Base-by-base conservation (phyloP, 2,113 vertebrate species). In the Amphiprion ocellaris region DNA sequence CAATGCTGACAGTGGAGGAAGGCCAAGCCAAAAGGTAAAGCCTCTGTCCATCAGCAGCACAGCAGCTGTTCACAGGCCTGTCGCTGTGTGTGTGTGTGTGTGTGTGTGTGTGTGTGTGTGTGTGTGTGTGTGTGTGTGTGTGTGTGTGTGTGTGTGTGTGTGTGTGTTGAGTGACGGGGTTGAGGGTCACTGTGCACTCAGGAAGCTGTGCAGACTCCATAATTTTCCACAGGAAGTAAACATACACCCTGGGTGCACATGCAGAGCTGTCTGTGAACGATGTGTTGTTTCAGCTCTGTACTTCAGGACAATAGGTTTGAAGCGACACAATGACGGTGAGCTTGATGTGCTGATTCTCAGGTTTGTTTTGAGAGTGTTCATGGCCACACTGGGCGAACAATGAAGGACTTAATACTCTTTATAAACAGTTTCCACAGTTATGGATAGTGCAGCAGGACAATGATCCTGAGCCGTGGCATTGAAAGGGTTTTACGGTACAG, bases 151-250 rank as follows among this genome's bases (percentile, higher is more conserved):
- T 33, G 23, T 24, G 49, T 28, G 24, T 44, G 65, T 85, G 55
- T 68, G 37, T 79, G 78, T 67, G 83, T 52, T 55, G 84, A 89
- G 63, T 78, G 89, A 91, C 10, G 7, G 46, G 84, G 85, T 75
- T 26, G 49, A 46, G 53, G 87, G 84, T 86, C 87, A 78, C 37
- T 0, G 21, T 12, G 44, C 67, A 49, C 83, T 84, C 90, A 89
- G 90, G 88, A 88, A 91, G 68, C 83, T 47, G 5, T 11, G 63
- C 0, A 69, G 81, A 74, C 77, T 74, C 69, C 21, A n/a, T 49
- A 64, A 75, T 56, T 79, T 81, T 87, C 81, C 85, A 84, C 88
- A 85, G 90, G 88, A 92, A 89, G 82, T 77, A 28, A 69, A 73
- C 49, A 76, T 73, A 62, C 67, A 58, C 61, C 37, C 26, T 14